Conservation (phyloP, 2,113 vertebrate genomes). For the Heterochromis multidens region DNA sequence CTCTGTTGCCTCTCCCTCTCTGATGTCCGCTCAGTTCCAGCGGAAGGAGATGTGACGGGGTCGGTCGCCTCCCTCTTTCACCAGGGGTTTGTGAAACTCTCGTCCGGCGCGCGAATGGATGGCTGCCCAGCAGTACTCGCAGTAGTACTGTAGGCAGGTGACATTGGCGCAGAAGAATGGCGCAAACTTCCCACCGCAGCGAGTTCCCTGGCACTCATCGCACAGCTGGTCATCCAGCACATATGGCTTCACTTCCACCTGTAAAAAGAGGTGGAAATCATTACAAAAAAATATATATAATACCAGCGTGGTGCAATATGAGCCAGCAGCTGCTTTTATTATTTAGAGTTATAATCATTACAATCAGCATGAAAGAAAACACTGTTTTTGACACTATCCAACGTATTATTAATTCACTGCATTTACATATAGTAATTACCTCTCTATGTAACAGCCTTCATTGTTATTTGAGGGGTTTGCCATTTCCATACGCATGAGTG, state of each 20-base stretch:
- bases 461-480: background rate
- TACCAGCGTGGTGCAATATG: background rate
- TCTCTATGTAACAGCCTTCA: background rate
- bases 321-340: background rate
- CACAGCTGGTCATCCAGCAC: conserved; percentile 99
- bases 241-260: conserved; percentile 99
- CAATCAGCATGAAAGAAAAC: background rate
- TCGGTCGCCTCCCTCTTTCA: conserved; percentile 98
- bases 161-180: conserved; percentile 99
- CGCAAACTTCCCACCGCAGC: conserved; percentile 97
- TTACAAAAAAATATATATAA: background rate
- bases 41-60: conserved; percentile 99
- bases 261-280: background rate
- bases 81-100: conserved; percentile 99
- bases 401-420: background rate
- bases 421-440: background rate
- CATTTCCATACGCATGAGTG: background rate
- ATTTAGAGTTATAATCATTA: background rate
- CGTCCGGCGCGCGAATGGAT: conserved; percentile 98
- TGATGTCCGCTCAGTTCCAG: conserved; percentile 84
- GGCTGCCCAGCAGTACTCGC: conserved; percentile 99
- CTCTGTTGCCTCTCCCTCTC: conserved; percentile 55
- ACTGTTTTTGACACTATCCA: background rate
- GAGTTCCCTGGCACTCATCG: conserved; percentile 99
- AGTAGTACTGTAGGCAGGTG: conserved; percentile 99